Conservation (phyloP, 2,797 vertebrate genomes). For the Xiphorhynchus erythropygius region DNA sequence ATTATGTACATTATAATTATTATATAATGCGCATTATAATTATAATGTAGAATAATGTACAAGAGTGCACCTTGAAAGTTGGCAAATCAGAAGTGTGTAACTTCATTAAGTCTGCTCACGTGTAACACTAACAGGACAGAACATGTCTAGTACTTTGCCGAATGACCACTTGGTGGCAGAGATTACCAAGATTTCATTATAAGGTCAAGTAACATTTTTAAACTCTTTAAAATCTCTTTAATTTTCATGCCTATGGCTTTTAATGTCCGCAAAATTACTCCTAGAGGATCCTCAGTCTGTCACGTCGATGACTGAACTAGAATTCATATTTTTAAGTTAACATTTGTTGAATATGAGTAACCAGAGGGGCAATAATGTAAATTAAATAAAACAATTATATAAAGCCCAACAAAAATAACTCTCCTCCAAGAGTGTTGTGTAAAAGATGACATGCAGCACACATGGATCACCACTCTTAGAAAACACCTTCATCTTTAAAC, state of each 20-base stretch:
- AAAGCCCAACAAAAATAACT: background rate
- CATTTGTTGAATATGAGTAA: background rate
- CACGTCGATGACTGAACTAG: background rate
- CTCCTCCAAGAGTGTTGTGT: background rate
- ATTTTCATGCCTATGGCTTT: background rate
- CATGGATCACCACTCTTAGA: background rate
- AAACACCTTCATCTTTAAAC: background rate
- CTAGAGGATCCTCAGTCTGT: background rate
- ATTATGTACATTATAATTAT: no score
- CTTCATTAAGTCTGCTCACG: background rate
- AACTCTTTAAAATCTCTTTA: background rate
- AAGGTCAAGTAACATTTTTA: background rate
- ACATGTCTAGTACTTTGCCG: background rate
- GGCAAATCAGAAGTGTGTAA: background rate
- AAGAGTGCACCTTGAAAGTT: background rate
- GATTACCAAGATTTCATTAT: background rate
- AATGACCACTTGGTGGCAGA: conserved; percentile 73
- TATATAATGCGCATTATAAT: no score
- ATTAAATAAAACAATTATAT: background rate
- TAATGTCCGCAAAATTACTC: background rate
- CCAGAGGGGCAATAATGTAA: accelerated
- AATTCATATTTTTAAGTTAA: background rate
- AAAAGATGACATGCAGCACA: background rate
- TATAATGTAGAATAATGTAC: background rate
- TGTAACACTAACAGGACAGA: background rate